Evolutionary conservation across 2,888 invertebrate species (phyloP).

Genomic region (Sesamia inferens): DNA sequence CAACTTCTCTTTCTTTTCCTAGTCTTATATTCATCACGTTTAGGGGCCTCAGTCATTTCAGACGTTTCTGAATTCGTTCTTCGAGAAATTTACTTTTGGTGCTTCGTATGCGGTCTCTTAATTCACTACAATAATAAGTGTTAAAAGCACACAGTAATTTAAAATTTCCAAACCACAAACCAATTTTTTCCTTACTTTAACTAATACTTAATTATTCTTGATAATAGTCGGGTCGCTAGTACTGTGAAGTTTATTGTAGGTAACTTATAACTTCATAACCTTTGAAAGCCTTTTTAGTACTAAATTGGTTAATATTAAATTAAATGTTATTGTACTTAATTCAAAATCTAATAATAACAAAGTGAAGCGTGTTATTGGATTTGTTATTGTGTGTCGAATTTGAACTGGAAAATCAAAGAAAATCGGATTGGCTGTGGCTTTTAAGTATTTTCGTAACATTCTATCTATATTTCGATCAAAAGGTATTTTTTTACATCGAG

Average conservation of each 20-base stretch:
- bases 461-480: neutral
- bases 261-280: neutral
- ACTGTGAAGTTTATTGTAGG: neutral
- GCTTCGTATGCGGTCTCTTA: no score
- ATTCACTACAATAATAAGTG: neutral
- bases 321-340: neutral
- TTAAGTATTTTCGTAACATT: neutral
- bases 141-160: neutral
- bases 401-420: conserved; percentile 38
- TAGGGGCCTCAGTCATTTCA: neutral
- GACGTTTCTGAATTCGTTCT: neutral
- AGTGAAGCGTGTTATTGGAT: conserved; percentile 41
- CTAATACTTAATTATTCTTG: neutral
- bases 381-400: conserved; percentile 36
- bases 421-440: conserved; percentile 24
- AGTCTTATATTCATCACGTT: no score
- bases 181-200: neutral
- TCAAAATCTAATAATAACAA: conserved; percentile 18
- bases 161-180: neutral
- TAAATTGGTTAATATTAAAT: neutral
- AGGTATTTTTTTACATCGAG: neutral
- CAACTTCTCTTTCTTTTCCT: neutral
- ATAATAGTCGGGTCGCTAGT: no score
- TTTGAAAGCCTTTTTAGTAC: conserved; percentile 7
- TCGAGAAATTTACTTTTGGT: neutral